Evolutionary conservation across 1,140 invertebrate species (phyloP).

Genomic region (Daktulosphaira vitifoliae): DNA sequence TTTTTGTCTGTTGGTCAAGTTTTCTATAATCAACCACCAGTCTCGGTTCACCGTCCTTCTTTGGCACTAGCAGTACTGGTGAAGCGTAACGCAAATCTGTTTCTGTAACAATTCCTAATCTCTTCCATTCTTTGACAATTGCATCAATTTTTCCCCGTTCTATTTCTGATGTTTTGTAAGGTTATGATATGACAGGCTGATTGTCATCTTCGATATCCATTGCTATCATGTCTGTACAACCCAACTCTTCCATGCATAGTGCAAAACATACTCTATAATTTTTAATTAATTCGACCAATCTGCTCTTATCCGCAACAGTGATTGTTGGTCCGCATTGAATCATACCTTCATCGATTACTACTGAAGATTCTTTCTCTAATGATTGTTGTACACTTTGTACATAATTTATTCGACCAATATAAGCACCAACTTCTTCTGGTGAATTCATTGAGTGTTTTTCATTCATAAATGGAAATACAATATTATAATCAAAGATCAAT

Average conservation of each 20-base stretch:
- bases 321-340: too few species aligned
- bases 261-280: background rate
- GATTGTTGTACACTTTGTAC: too few species aligned
- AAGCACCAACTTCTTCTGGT: too few species aligned
- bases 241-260: background rate
- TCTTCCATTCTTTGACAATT: background rate
- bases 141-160: background rate
- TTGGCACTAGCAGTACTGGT: background rate
- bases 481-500: too few species aligned
- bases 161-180: background rate
- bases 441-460: too few species aligned
- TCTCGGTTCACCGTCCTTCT: constrained; percentile 24
- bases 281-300: background rate
- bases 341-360: too few species aligned
- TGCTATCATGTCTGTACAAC: background rate
- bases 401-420: too few species aligned
- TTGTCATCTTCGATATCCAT: background rate
- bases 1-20: constrained; percentile 43
- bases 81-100: background rate
- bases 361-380: too few species aligned
- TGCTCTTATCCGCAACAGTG: too few species aligned
- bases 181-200: background rate
- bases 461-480: too few species aligned
- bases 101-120: background rate
- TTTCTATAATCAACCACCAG: constrained; percentile 42